Evolutionary conservation across 2,113 vertebrate genomes (phyloP).

Genomic region (Pedetes capensis): DNA sequence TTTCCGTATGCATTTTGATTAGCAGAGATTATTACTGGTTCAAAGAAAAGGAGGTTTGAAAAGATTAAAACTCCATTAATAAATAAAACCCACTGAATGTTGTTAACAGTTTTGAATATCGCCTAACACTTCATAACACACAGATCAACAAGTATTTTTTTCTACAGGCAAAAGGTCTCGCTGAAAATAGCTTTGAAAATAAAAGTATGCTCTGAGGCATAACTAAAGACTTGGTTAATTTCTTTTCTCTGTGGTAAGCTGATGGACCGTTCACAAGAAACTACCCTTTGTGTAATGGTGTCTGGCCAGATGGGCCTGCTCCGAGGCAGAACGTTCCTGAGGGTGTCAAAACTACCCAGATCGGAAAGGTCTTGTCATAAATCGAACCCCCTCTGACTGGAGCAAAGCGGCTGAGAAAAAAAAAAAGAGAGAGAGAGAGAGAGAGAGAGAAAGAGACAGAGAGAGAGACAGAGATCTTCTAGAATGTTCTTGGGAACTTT

Average conservation of each 20-base stretch:
- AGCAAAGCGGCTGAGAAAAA: neutral
- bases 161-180: conserved; percentile 26
- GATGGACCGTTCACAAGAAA: neutral
- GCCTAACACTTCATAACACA: neutral
- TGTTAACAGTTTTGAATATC: conserved; percentile 11
- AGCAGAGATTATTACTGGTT: conserved; percentile 40
- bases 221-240: neutral
- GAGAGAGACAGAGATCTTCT: too few species aligned
- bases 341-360: conserved; percentile 21
- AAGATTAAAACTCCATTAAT: conserved; percentile 38
- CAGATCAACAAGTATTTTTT: conserved; percentile 23
- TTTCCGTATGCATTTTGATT: conserved; percentile 23
- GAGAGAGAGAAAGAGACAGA: too few species aligned
- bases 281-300: neutral
- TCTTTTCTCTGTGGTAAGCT: neutral
- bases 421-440: too few species aligned
- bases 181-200: conserved; percentile 45
- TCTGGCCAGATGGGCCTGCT: conserved; percentile 3
- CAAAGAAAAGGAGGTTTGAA: conserved; percentile 6
- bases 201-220: neutral
- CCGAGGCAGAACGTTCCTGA: neutral
- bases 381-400: conserved; percentile 33
- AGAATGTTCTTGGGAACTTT: conserved; percentile 50
- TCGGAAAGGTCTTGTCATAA: conserved; percentile 44
- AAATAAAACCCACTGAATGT: conserved; percentile 21